phyloP scores from a whole-genome alignment of 2,797 vertebrate species.

The Trachops cirrhosus region DNA sequence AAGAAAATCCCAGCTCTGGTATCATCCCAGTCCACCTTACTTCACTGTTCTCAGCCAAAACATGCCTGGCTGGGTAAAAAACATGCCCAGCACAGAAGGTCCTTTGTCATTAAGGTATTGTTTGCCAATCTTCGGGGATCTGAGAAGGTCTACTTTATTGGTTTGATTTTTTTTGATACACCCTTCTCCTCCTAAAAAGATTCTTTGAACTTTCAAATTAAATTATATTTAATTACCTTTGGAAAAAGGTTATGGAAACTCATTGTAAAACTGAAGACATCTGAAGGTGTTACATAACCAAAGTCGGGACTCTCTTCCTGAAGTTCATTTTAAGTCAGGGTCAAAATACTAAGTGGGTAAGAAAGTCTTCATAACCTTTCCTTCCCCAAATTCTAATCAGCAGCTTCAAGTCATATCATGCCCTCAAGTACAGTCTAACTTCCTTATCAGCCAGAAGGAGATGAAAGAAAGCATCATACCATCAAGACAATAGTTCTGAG shows the following conservation, averaged over 20 bases:
- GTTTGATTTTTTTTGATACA: neutral
- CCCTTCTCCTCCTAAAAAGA: neutral
- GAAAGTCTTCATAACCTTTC: conserved; percentile 6
- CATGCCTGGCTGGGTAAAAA: neutral
- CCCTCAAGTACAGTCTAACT: conserved; percentile 18
- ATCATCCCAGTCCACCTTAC: neutral
- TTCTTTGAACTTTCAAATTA: neutral
- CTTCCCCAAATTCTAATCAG: conserved; percentile 39
- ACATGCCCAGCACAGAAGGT: neutral
- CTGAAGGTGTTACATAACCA: neutral
- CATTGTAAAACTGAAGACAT: neutral
- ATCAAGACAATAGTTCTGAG: conserved; percentile 38
- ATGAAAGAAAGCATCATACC: conserved; percentile 40
- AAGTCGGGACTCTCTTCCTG: conserved; percentile 41
- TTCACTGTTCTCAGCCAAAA: neutral
- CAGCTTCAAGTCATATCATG: conserved; percentile 25
- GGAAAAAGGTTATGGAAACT: neutral
- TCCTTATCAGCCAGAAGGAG: conserved; percentile 45
- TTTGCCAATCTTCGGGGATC: neutral
- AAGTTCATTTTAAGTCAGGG: conserved; percentile 45
- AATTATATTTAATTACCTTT: neutral
- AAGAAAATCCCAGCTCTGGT: neutral
- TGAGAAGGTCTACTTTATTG: neutral
- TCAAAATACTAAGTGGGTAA: conserved; percentile 55
- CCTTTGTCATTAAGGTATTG: neutral